Evolutionary conservation across 2,888 invertebrate genomes (phyloP), one percentile per base, ranked within the genome.

Genomic region (Cactoblastis cactorum): DNA sequence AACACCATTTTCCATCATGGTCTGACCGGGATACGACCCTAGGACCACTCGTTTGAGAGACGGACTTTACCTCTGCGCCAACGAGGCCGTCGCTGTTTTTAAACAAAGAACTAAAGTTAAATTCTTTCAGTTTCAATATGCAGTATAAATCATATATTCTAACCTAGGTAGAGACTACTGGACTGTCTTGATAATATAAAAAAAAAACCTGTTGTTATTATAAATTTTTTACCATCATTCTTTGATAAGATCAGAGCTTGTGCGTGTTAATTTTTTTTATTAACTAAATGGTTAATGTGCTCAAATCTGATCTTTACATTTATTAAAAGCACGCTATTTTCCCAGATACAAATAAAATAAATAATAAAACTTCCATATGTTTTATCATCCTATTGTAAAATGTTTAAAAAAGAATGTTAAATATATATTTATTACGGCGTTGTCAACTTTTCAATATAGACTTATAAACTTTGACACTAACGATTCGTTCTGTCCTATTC

Each of bases 131-230:
- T n/a, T n/a, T n/a, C n/a, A n/a, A n/a, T n/a, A n/a, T n/a, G n/a
- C n/a, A n/a, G n/a, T n/a, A n/a, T n/a, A n/a, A n/a, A n/a, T n/a
- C n/a, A n/a, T 6, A 41, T 12, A 14, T 24, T 41, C 22, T 14
- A 41, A 53, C 34, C 43, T 47, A 53, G 46, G 43, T 35, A 24
- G 34, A 41, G 50, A 53, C 39, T 53, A n/a, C n/a, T 52, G 41
- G 49, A 63, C 61, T 67, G 64, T 63, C 69, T 59, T 59, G 22
- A 12, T 18, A 41, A 41, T 39, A 19, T 37, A 4, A 2, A 58
- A 53, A 57, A 54, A 52, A 59, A 59, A 66, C 62, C 56, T 67
- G 68, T 65, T 74, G 67, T 73, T 74, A 63, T 56, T 68, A 54
- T 60, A 64, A 62, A 63, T 57, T 59, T 59, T 35, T 15, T 47